Evolutionary conservation across 1,140 invertebrate species (phyloP), one percentile per base, ranked within the genome.

Genomic region (Nebria ingens): DNA sequence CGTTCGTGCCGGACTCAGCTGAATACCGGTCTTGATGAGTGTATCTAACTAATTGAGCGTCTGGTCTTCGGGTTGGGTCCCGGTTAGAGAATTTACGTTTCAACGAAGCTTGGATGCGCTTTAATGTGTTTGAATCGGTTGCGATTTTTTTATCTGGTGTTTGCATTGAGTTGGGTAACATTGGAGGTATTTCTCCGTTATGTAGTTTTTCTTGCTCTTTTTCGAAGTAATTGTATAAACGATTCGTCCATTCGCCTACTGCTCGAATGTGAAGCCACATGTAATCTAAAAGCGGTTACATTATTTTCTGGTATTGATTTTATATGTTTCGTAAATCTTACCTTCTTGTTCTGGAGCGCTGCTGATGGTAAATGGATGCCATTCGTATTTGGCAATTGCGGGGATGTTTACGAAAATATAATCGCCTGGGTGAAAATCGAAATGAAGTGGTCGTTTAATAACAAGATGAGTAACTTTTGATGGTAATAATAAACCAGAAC

Each of bases 351-450:
- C 93, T 0, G 94, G 94, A 17, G 93, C 91, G 63, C 91, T 94
- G 73, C 92, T 95, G 59, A 97, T 91, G 1, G 94, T 97, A 64
- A 98, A 97, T 0, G 94, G 93, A 82, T 97, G 94, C 93, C 93
- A 97, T 73, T 97, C 95, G 66, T 91, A 93, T 52, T 83, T 84
- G 1, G 95, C 92, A 59, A 97, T 93, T 2, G 79, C 81, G 0
- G 94, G 94, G 56, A 98, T 88, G 67, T 94, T 93, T 1, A 97
- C 84, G 64, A 93, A 97, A 13, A 97, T 82, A 66, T 97, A 98
- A 73, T 97, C 95, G 0, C 94, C 95, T 0, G 93, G 91, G 67
- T 86, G 84, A 70, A 88, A 97, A 60, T 88, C 80, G 66, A 97
- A 96, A 64, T 89, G 82, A 0, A 80, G 73, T 1, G 93, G 93